Conservation (phyloP, 2,888 invertebrate species). For the Hedya salicella region DNA sequence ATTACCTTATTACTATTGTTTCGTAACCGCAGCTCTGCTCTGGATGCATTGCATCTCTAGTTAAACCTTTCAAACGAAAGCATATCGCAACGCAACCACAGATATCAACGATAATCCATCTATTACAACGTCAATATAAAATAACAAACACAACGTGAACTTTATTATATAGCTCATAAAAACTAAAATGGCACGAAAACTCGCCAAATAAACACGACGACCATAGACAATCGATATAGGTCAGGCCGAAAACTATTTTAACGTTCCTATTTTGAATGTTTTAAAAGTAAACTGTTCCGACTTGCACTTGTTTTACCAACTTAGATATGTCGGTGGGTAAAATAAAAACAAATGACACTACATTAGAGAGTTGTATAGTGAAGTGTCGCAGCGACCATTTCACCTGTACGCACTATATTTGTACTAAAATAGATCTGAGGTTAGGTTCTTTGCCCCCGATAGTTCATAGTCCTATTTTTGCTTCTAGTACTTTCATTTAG, state of each 20-base stretch:
- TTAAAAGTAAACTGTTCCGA: conserved; percentile 42
- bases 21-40: too few species aligned
- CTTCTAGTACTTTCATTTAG: conserved; percentile 12
- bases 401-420: conserved; percentile 11
- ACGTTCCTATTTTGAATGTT: conserved; percentile 62
- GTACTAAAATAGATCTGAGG: conserved; percentile 18
- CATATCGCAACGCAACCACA: conserved; percentile 36
- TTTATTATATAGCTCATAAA: conserved; percentile 43
- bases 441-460: conserved; percentile 42
- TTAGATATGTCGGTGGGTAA: not conserved
- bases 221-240: conserved; percentile 70
- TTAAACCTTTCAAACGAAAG: conserved; percentile 11
- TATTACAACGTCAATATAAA: conserved; percentile 50
- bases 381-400: conserved; percentile 15
- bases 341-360: too few species aligned
- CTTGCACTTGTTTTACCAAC: not conserved
- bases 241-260: conserved; percentile 66
- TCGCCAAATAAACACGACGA: conserved; percentile 48
- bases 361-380: not conserved
- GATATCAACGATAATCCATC: conserved; percentile 52
- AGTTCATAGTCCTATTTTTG: conserved; percentile 35
- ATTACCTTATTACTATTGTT: not conserved
- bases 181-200: conserved; percentile 33
- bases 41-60: not conserved
- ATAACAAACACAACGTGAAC: conserved; percentile 47